Evolutionary conservation across 2,888 invertebrate genomes (phyloP).

Genomic region (Oscheius sp.): DNA sequence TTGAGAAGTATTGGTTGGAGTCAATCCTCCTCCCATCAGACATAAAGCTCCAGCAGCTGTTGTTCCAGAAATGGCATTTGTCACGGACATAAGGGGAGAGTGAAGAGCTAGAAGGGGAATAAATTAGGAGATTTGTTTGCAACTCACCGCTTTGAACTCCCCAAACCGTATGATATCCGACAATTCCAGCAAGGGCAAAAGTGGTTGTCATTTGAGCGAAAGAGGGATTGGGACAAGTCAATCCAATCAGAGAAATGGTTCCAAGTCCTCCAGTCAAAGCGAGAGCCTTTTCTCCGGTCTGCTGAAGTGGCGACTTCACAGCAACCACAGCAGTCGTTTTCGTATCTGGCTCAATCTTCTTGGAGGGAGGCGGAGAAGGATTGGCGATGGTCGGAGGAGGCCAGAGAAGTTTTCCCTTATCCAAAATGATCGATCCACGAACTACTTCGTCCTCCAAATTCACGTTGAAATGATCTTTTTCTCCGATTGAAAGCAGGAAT

Average conservation of each 20-base stretch:
- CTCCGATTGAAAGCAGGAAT: conserved; percentile 83
- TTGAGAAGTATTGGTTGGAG: conserved; percentile 78
- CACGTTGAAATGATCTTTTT: conserved; percentile 82
- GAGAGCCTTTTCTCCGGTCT: conserved; percentile 79
- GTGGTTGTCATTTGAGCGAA: conserved; percentile 89
- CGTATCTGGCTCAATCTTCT: conserved; percentile 31
- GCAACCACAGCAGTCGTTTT: conserved; percentile 64
- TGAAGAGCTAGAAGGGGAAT: conserved; percentile 89
- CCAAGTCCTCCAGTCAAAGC: conserved; percentile 79
- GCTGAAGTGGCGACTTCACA: conserved; percentile 77
- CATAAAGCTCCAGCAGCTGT: conserved; percentile 89
- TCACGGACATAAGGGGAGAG: conserved; percentile 90
- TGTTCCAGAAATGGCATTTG: conserved; percentile 87
- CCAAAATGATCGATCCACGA: conserved; percentile 82
- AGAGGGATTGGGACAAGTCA: conserved; percentile 82
- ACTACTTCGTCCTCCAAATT: conserved; percentile 85
- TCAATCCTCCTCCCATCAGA: conserved; percentile 79
- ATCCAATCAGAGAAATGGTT: conserved; percentile 78
- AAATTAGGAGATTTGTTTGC: too few relatives aligned
- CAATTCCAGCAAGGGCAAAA: conserved; percentile 83
- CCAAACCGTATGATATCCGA: conserved; percentile 88
- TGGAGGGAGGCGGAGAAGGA: conserved; percentile 63
- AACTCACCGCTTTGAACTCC: too few relatives aligned
- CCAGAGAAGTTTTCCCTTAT: conserved; percentile 82
- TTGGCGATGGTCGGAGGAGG: conserved; percentile 77